phyloP scores from a whole-genome alignment of 2,113 vertebrate species.

The Corydoras maculifer region DNA sequence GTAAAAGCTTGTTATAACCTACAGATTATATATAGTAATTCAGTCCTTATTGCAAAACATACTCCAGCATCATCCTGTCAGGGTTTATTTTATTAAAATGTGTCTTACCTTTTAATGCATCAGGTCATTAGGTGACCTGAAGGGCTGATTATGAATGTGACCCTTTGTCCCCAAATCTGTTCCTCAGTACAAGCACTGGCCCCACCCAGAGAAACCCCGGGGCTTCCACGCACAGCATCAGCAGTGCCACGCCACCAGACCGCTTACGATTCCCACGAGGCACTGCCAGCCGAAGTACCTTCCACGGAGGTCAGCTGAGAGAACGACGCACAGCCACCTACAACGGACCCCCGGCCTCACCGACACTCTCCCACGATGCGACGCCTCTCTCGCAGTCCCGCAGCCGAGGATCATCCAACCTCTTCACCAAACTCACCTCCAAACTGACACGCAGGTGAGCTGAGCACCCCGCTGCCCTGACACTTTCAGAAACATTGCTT shows the following conservation, averaged over 20 bases:
- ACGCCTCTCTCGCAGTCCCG: slow-evolving; percentile 72
- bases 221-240: slow-evolving; percentile 78
- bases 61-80: too few species aligned
- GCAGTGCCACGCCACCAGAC: slow-evolving; percentile 68
- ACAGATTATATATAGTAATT: too few species aligned
- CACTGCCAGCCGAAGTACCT: slow-evolving; percentile 82
- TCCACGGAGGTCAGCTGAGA: slow-evolving; percentile 87
- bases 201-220: slow-evolving; percentile 31
- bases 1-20: too few species aligned
- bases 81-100: too few species aligned
- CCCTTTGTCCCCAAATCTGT: background rate
- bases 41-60: too few species aligned
- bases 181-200: slow-evolving; percentile 25
- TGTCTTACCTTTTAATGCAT: too few species aligned
- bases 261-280: slow-evolving; percentile 77
- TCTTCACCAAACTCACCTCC: slow-evolving; percentile 89
- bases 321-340: slow-evolving; percentile 76
- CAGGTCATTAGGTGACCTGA: background rate
- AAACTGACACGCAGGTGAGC: slow-evolving; percentile 87
- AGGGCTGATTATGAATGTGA: background rate
- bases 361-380: slow-evolving; percentile 76
- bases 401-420: slow-evolving; percentile 78
- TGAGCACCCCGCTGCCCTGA: background rate
- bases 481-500: too few species aligned
- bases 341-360: slow-evolving; percentile 73